Percentiles rank a stretch among this genome's conserved stretches.
These are phyloP conservation scores for Margarornis squamiger DNA, from an alignment of 2,797 vertebrate genomes.

Conservation along the genomic window DNA sequence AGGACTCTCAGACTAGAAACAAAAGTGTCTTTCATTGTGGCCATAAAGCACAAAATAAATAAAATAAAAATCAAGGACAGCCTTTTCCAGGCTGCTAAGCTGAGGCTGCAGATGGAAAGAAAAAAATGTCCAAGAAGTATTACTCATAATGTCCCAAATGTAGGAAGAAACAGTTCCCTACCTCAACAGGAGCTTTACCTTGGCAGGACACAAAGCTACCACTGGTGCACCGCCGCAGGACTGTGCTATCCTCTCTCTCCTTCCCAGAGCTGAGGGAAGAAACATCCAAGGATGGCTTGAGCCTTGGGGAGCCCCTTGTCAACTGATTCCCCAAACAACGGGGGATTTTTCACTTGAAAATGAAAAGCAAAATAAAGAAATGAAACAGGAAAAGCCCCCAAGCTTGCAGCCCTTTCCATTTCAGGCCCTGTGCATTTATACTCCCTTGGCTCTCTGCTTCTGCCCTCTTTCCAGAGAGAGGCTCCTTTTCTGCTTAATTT, in stretches of 20 bases:
- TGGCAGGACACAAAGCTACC: neutral
- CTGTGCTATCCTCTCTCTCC: neutral
- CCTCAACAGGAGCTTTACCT: neutral
- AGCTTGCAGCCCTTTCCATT: neutral
- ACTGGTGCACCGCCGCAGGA: accelerated
- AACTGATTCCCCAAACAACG: neutral
- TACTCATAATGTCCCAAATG: neutral
- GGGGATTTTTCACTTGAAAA: neutral
- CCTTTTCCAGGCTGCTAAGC: neutral
- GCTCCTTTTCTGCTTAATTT: slow-evolving; percentile 13
- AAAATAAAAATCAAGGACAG: slow-evolving; percentile 5
- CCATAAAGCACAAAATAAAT: neutral
- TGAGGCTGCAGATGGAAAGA: neutral
- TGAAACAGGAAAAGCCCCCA: accelerated
- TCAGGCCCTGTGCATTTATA: neutral
- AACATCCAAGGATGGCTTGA: neutral
- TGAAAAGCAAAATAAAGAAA: neutral
- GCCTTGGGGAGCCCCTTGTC: neutral
- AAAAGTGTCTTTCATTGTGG: neutral
- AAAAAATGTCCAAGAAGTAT: neutral
- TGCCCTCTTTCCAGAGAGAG: neutral
- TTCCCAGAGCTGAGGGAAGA: neutral
- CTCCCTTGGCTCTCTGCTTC: neutral
- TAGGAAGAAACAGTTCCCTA: neutral
- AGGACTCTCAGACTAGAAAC: neutral